Conservation (phyloP, 2,113 vertebrate species). For the Mixornis gularis region DNA sequence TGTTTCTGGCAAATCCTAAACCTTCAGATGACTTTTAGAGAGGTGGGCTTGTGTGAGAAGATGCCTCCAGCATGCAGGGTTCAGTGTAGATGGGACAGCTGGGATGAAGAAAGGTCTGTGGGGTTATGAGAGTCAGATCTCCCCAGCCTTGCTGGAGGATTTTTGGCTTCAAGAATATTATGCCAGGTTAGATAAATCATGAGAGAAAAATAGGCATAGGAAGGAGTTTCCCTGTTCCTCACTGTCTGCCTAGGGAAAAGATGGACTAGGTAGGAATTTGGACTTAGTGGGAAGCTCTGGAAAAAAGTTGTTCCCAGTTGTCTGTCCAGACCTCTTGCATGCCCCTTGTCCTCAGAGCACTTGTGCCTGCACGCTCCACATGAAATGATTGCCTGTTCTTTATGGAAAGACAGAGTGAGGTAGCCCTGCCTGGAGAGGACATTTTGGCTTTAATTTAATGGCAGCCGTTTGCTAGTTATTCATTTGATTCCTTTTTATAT, state of each 20-base stretch:
- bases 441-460: constrained; percentile 50
- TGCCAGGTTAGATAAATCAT: neutral
- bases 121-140: neutral
- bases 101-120: neutral
- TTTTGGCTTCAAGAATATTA: neutral
- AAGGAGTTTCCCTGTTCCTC: neutral
- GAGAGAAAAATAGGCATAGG: neutral
- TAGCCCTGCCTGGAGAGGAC: neutral
- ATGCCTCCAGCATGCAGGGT: neutral
- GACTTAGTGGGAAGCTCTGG: neutral
- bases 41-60: neutral
- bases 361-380: neutral
- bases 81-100: neutral
- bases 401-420: neutral
- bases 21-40: neutral
- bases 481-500: constrained; percentile 64
- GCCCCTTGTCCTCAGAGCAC: constrained; percentile 25
- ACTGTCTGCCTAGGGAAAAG: neutral
- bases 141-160: neutral
- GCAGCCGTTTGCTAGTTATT: constrained; percentile 53
- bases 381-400: neutral
- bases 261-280: neutral
- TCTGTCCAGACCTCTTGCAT: constrained; percentile 30
- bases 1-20: neutral
- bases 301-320: neutral